These are phyloP conservation scores for Patagioenas fasciata DNA, from an alignment of 2,113 vertebrate genomes.

Conservation along the genomic window DNA sequence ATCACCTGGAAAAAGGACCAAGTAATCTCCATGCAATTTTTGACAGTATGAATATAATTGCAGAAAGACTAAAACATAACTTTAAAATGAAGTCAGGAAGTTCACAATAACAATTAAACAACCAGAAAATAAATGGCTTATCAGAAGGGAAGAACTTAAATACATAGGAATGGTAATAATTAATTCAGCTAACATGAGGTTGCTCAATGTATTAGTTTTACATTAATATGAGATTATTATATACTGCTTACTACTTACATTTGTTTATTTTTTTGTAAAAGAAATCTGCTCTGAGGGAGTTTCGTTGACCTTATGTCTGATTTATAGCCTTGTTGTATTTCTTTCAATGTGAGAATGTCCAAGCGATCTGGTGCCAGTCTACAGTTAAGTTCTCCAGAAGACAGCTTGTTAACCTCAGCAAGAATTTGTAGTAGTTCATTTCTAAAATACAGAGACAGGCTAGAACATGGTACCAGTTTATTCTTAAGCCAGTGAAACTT, in stretches of 20 bases:
- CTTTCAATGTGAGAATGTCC: background rate
- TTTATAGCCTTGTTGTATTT: background rate
- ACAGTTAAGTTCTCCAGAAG: background rate
- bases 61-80: slow-evolving; percentile 66
- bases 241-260: background rate
- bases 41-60: slow-evolving; percentile 39
- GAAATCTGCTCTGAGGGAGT: background rate
- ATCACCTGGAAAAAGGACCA: slow-evolving; percentile 55
- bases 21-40: slow-evolving; percentile 13
- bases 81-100: slow-evolving; percentile 66
- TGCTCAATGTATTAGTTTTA: background rate
- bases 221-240: background rate
- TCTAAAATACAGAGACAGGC: background rate
- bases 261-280: background rate
- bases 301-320: background rate
- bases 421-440: background rate
- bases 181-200: slow-evolving; percentile 4
- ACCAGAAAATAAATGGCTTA: slow-evolving; percentile 45
- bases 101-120: slow-evolving; percentile 55
- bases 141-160: slow-evolving; percentile 28
- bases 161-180: slow-evolving; percentile 48
- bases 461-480: background rate
- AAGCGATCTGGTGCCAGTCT: background rate
- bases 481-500: background rate
- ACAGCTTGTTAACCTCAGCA: background rate